Conservation (phyloP, 2,888 invertebrate species). For the Toxonevra muliebris region DNA sequence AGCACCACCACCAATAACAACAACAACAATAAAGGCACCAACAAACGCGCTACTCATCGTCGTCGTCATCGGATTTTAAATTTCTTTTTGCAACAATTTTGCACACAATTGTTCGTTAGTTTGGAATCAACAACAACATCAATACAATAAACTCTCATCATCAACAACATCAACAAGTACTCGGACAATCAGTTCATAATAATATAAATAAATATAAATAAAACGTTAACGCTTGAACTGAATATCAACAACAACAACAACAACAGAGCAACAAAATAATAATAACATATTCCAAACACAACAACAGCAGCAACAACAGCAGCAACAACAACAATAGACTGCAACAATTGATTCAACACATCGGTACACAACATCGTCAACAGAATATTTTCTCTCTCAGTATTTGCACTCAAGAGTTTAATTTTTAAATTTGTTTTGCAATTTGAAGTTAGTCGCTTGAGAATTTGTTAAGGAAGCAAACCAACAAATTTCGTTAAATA, state of each 20-base stretch:
- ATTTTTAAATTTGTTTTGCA: no score
- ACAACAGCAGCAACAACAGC: no score
- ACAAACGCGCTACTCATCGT: conserved; percentile 16
- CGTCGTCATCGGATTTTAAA: conserved; percentile 6
- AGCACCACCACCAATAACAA: conserved; percentile 24
- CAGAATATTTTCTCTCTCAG: no score
- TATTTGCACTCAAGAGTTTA: no score
- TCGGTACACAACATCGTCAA: no score
- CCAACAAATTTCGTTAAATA: no score
- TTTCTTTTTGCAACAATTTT: conserved; percentile 10
- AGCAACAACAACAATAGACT: no score
- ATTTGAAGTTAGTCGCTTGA: no score
- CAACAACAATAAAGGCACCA: conserved; percentile 32
- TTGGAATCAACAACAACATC: conserved; percentile 14
- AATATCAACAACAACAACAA: conserved; percentile 5
- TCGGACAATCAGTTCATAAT: conserved; percentile 34
- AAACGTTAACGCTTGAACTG: no score
- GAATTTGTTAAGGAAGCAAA: no score
- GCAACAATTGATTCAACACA: no score
- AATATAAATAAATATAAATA: no score
- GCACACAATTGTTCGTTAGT: neutral
- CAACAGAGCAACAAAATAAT: neutral
- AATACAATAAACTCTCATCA: conserved; percentile 7
- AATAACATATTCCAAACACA: neutral
- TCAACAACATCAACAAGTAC: conserved; percentile 8